These are phyloP conservation scores for Piscicola geometra DNA, from an alignment of 2,888 invertebrate genomes.

Conservation along the genomic window DNA sequence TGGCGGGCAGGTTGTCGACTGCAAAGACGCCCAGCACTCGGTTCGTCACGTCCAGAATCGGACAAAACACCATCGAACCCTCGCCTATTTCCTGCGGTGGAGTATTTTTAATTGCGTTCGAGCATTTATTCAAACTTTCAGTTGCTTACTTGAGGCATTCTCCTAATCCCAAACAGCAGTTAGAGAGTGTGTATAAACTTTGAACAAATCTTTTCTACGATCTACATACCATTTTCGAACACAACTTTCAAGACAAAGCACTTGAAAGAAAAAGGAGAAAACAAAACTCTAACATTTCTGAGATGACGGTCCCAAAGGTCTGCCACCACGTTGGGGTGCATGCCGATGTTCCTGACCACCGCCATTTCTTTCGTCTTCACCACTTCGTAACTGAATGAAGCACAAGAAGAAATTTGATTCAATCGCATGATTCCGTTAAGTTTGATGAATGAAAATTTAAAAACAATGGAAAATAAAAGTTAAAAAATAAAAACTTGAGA, in stretches of 20 bases:
- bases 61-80: constrained; percentile 24
- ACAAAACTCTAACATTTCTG: constrained; percentile 1
- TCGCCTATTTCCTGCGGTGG: constrained; percentile 18
- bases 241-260: background rate
- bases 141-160: too few species aligned
- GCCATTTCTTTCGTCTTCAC: constrained; percentile 25
- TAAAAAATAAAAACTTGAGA: background rate
- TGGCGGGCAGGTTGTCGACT: constrained; percentile 28
- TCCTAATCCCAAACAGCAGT: too few species aligned
- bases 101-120: too few species aligned
- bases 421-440: too few species aligned
- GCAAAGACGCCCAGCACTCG: constrained; percentile 25
- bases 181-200: too few species aligned
- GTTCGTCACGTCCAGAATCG: constrained; percentile 18
- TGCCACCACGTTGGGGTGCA: constrained; percentile 28
- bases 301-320: constrained; percentile 28
- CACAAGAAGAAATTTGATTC: too few species aligned
- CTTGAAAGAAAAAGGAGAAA: background rate
- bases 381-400: constrained; percentile 30
- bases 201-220: too few species aligned
- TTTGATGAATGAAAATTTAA: background rate
- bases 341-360: background rate
- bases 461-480: background rate
- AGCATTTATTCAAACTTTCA: too few species aligned
- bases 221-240: too few species aligned